Base-by-base conservation (phyloP, 2,113 vertebrate genomes). In the Strigops habroptila region DNA sequence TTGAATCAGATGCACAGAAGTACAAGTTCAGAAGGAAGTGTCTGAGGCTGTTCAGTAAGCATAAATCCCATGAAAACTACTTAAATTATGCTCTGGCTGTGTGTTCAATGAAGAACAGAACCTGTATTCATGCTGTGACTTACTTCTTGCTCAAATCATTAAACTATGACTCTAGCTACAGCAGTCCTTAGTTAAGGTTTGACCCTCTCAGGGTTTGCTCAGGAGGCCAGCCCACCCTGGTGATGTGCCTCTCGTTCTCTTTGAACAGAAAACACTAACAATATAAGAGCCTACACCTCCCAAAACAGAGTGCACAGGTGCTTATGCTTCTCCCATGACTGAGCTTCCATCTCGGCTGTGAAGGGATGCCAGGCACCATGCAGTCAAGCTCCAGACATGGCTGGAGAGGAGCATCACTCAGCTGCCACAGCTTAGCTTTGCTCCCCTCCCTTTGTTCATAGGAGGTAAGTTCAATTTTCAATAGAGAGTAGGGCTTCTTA, bases 321-420 rank as follows among this genome's bases (percentile, higher is more conserved):
- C 43, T 77, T 39, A 31, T 2, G 1, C 37, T 82, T 75, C 37
- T 27, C 18, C 22, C 1, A 0, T 21, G 39, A 37, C 55, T 59
- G 23, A 53, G 27, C 16, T 59, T 17, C 67, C 69, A 6, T 22
- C 35, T 57, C 10, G 3, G 43, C 22, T 49, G 37, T n/a, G 62
- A 60, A 49, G 14, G 7, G 44, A 17, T 9, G 7, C 39, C 44
- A 60, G 23, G 48, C 9, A 49, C n/a, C 0, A 0, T 1, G 0
- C 19, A 25, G 49, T 51, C 27, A 48, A 53, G 49, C 67, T 79
- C 19, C 37, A 59, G 39, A 15, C 3, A 14, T 4, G 3, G n/a
- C 27, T 83, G 46, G 52, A 86, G 33, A 52, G 59, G 43, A 86
- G 43, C 62, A 39, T 35, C 17, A 43, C 25, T 73, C 43, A 73